A percentile compares a stretch with the other conserved stretches of the same genome.
Conservation (phyloP, 2,113 vertebrate species). For the Ceyx cyanopectus region DNA sequence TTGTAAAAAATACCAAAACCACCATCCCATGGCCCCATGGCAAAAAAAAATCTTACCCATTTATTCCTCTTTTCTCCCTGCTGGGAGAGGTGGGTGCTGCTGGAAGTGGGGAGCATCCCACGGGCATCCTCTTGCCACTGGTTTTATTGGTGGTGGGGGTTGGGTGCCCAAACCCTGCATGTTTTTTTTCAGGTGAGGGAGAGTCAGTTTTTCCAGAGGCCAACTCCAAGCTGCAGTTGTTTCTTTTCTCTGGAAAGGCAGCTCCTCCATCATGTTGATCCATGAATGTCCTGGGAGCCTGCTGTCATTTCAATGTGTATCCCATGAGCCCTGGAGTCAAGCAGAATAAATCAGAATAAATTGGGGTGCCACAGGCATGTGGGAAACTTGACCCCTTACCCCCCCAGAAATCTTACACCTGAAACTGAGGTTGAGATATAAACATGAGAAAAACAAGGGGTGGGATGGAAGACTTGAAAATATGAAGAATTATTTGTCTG, state of each 20-base stretch:
- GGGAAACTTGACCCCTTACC: not conserved
- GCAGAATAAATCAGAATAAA: not conserved
- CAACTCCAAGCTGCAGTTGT: not conserved
- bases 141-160: not conserved
- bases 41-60: not conserved
- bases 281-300: not conserved
- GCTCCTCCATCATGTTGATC: not conserved
- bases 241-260: not conserved
- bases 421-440: no score
- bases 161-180: not conserved
- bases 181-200: not conserved
- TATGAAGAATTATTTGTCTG: no score
- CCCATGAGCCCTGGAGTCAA: not conserved
- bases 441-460: no score
- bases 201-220: not conserved
- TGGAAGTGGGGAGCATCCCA: not conserved
- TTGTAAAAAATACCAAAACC: not conserved
- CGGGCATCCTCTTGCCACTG: fast-evolving
- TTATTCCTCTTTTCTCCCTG: not conserved
- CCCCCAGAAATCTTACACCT: no score
- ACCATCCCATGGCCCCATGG: not conserved
- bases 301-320: fast-evolving
- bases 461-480: no score
- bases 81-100: not conserved
- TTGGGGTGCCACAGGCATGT: not conserved